Conservation (phyloP, 1,140 invertebrate species). For the Pseudomyrmex gracilis region DNA sequence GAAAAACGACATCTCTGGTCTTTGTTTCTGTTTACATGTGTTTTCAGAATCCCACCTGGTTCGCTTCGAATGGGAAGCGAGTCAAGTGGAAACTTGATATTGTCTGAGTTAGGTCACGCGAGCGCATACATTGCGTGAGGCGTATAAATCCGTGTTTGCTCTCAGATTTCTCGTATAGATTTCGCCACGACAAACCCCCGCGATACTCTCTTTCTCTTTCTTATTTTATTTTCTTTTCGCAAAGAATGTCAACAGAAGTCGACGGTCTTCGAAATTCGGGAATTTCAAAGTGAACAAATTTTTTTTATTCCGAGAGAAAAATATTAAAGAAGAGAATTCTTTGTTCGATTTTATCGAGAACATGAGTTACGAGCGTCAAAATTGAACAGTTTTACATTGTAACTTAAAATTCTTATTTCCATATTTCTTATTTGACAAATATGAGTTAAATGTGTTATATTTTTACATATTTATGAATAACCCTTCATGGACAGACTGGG, state of each 20-base stretch:
- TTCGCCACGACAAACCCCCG: constrained; percentile 2
- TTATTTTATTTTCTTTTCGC: constrained; percentile 52
- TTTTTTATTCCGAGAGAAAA: constrained; percentile 35
- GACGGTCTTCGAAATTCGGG: constrained; percentile 35
- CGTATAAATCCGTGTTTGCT: constrained; percentile 57
- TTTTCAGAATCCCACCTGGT: constrained; percentile 15
- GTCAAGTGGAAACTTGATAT: constrained; percentile 57
- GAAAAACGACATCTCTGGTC: not conserved
- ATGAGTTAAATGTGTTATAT: not conserved
- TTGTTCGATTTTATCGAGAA: constrained; percentile 34
- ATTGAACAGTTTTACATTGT: constrained; percentile 2
- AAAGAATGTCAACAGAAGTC: constrained; percentile 56
- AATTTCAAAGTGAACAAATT: constrained; percentile 24
- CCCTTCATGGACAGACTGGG: no score
- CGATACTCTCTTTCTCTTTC: not conserved
- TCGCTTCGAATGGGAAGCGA: constrained; percentile 30
- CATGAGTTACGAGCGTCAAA: constrained; percentile 21
- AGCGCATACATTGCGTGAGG: constrained; percentile 47
- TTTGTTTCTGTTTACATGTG: constrained; percentile 43
- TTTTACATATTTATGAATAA: no score
- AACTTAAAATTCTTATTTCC: not conserved
- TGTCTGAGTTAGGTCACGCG: constrained; percentile 55
- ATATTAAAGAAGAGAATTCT: constrained; percentile 23
- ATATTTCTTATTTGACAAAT: not conserved
- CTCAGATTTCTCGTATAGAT: constrained; percentile 61